Percentiles rank a stretch among this genome's conserved stretches.
Conservation (phyloP, 2,113 vertebrate species). For the Agelaius phoeniceus region DNA sequence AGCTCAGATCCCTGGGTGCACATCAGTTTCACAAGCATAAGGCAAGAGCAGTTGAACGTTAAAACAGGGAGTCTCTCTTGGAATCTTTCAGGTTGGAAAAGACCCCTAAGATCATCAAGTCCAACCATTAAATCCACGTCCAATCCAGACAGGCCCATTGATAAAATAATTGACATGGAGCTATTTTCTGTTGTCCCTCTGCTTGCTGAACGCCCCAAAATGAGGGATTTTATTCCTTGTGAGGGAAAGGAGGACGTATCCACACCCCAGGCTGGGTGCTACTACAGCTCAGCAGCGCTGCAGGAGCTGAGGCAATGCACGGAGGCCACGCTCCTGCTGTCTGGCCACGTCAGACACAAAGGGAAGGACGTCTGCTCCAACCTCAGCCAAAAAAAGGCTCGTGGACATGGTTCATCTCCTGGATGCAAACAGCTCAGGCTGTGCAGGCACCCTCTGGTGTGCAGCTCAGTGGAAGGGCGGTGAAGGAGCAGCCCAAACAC, state of each 20-base stretch:
- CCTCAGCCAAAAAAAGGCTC: neutral
- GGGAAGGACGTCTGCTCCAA: neutral
- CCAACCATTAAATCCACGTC: neutral
- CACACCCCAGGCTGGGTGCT: neutral
- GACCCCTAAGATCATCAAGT: neutral
- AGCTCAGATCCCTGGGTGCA: neutral
- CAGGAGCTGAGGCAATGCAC: neutral
- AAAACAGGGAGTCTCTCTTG: neutral
- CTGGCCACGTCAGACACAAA: neutral
- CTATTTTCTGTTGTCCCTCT: neutral
- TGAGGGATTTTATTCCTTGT: neutral
- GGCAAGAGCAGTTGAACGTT: neutral
- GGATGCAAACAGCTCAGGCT: neutral
- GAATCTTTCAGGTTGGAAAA: neutral
- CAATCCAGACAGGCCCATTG: neutral
- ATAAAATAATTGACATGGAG: neutral
- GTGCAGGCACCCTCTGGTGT: fast-evolving
- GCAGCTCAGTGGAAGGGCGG: fast-evolving
- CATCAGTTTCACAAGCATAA: neutral
- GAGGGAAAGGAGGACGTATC: neutral
- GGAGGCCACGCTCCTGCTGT: neutral
- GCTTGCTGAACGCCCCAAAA: neutral
- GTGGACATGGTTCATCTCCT: fast-evolving
- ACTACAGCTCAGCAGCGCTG: neutral
- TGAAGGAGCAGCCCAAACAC: fast-evolving